Evolutionary conservation across 2,888 invertebrate species (phyloP).

Genomic region (Microplitis manilae): DNA sequence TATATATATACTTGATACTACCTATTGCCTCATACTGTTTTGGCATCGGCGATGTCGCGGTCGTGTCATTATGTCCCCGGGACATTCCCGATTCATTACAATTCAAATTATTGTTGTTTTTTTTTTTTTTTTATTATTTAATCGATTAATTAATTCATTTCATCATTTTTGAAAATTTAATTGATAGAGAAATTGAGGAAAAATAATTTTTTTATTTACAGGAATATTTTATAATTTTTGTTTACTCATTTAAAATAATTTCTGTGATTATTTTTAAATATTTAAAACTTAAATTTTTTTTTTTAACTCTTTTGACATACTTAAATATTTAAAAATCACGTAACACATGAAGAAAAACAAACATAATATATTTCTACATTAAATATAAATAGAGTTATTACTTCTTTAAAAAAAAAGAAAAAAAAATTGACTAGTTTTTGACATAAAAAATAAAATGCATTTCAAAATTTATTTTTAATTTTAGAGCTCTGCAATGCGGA

Average conservation of each 20-base stretch:
- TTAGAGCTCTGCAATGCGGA: too few relatives aligned
- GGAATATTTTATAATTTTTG: too few relatives aligned
- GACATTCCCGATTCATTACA: background rate
- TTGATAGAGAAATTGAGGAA: too few relatives aligned
- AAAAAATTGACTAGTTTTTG: too few relatives aligned
- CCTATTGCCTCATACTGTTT: slow-evolving; percentile 6
- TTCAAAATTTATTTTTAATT: too few relatives aligned
- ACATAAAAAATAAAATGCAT: too few relatives aligned
- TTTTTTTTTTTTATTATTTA: too few relatives aligned
- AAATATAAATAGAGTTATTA: background rate
- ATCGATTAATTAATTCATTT: too few relatives aligned
- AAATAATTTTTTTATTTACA: too few relatives aligned
- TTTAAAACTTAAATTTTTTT: background rate
- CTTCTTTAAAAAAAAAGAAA: background rate
- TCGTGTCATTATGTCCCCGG: slow-evolving; percentile 23
- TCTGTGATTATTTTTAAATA: background rate
- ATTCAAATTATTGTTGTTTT: too few relatives aligned
- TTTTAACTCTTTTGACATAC: background rate
- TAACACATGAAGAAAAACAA: background rate
- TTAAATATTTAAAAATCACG: background rate
- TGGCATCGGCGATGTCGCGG: slow-evolving; percentile 17
- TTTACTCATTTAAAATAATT: background rate
- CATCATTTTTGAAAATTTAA: too few relatives aligned
- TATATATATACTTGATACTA: slow-evolving; percentile 21
- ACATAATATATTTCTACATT: background rate